Percentiles rank a stretch among this genome's conserved stretches.
These are phyloP conservation scores for Mesoclemmys tuberculata DNA, from an alignment of 2,113 vertebrate species.

Conservation along the genomic window DNA sequence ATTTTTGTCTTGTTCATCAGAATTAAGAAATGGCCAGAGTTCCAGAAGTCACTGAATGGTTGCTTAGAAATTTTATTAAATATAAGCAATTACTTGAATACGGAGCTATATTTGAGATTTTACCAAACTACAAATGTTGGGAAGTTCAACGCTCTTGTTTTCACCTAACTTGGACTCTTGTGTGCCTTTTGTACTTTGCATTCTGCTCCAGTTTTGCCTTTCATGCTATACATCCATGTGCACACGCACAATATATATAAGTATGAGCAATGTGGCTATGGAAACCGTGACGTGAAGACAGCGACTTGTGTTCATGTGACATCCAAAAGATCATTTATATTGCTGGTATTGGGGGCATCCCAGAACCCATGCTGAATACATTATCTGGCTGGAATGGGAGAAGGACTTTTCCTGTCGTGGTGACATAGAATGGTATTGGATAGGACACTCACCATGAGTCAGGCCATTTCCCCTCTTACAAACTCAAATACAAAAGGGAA, in stretches of 20 bases:
- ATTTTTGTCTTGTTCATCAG: fast-evolving
- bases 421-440: background rate
- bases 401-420: background rate
- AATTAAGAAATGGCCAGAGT: background rate
- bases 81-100: background rate
- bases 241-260: background rate
- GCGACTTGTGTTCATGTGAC: background rate
- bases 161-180: background rate
- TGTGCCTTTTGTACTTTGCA: background rate
- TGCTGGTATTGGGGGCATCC: background rate
- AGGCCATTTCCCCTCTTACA: background rate
- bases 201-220: background rate
- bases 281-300: background rate
- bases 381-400: background rate
- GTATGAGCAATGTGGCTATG: too few relatives aligned
- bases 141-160: background rate
- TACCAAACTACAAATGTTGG: too few relatives aligned
- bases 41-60: background rate
- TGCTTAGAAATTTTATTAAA: background rate
- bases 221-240: background rate
- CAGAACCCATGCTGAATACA: background rate
- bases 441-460: background rate
- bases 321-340: too few relatives aligned
- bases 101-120: background rate
- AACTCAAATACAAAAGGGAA: background rate